A percentile compares a stretch with the other conserved stretches of the same genome.
These are phyloP conservation scores for Mirounga angustirostris DNA, from an alignment of 2,113 vertebrate species.

Conservation along the genomic window DNA sequence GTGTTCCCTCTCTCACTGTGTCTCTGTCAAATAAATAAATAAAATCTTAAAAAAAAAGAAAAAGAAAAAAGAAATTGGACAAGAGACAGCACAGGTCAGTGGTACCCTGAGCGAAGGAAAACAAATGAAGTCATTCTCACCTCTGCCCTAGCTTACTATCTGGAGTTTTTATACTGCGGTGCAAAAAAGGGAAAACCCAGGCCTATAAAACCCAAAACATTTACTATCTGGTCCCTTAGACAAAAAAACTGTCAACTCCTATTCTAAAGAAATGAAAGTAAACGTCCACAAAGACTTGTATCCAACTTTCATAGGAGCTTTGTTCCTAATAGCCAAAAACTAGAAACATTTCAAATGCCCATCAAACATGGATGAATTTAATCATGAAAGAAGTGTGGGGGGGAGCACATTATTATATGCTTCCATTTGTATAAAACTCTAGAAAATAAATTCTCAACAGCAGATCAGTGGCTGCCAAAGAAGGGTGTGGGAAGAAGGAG, in stretches of 20 bases:
- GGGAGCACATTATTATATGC: background rate
- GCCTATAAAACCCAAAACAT: background rate
- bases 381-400: background rate
- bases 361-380: background rate
- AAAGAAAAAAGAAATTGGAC: background rate
- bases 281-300: background rate
- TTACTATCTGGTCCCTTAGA: background rate
- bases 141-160: background rate
- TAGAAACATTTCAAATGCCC: conserved; percentile 10
- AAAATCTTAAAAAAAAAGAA: too few relatives aligned
- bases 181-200: background rate
- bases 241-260: background rate
- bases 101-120: background rate
- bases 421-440: background rate
- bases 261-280: conserved; percentile 5
- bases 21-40: too few relatives aligned
- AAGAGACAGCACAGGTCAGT: background rate
- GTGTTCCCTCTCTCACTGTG: too few relatives aligned
- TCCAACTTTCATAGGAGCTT: background rate
- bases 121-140: background rate
- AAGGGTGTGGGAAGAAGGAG: background rate
- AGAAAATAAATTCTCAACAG: background rate
- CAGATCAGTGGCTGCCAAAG: background rate
- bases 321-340: background rate
- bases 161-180: background rate